Percentiles rank a stretch among this genome's conserved stretches.
These are phyloP conservation scores for Pherbina coryleti DNA, from an alignment of 2,888 invertebrate genomes.

Conservation along the genomic window DNA sequence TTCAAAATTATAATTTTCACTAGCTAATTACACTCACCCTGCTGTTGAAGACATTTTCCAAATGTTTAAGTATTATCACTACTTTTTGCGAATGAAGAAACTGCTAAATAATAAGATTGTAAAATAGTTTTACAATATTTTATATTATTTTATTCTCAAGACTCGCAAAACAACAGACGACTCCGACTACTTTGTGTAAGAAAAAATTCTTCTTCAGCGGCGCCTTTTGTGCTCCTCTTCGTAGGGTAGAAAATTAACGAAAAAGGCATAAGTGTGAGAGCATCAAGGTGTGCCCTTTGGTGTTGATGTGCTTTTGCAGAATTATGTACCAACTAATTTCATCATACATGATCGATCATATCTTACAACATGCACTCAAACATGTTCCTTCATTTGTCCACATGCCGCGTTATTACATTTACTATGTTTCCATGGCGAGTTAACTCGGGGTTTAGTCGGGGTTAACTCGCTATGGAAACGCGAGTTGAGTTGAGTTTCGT, in stretches of 20 bases:
- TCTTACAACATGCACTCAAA: no score
- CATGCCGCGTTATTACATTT: no score
- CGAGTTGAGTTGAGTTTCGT: no score
- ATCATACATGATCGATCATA: no score
- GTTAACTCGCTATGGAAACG: no score
- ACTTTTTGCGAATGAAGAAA: not conserved
- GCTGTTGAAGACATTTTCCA: constrained; percentile 57
- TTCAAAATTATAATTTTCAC: constrained; percentile 6
- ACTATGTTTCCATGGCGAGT: no score
- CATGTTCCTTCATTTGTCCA: no score
- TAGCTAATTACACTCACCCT: constrained; percentile 56
- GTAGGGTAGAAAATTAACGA: not conserved
- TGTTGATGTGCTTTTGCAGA: not conserved
- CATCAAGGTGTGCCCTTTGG: not conserved
- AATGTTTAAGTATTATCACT: constrained; percentile 15
- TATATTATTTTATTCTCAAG: not conserved
- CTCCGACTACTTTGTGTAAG: constrained; percentile 28
- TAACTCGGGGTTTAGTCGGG: no score
- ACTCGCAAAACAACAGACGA: constrained; percentile 27
- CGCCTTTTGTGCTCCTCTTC: not conserved
- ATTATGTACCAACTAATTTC: no score
- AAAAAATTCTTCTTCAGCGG: not conserved
- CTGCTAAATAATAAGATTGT: constrained; percentile 5
- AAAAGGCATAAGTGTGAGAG: not conserved
- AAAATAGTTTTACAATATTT: constrained; percentile 26